Evolutionary conservation across 2,797 vertebrate genomes (phyloP).

Genomic region (Bradypodion ventrale): DNA sequence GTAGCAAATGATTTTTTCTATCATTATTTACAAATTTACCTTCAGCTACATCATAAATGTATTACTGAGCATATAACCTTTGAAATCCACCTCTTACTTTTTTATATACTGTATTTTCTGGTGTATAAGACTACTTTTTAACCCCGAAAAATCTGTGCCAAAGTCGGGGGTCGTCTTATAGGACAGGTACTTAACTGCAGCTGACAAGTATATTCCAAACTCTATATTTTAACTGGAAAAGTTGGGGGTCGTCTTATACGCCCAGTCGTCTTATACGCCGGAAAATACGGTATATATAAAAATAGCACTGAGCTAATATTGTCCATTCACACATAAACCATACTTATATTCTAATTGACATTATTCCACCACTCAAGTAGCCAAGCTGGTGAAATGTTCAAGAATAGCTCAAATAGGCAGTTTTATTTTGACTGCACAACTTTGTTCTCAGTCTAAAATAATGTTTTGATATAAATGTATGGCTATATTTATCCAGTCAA

Average conservation of each 20-base stretch:
- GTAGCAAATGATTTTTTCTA: neutral
- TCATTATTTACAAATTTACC: neutral
- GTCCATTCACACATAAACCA: slow-evolving; percentile 33
- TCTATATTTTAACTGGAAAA: too few species aligned
- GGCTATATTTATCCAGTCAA: neutral
- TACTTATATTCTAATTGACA: slow-evolving; percentile 30
- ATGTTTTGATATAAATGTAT: neutral
- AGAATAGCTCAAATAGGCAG: slow-evolving; percentile 14
- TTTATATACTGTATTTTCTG: too few species aligned
- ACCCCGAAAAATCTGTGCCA: too few species aligned
- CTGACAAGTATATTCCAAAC: too few species aligned
- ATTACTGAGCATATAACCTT: slow-evolving; percentile 23
- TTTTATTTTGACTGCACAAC: slow-evolving; percentile 11
- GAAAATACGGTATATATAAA: too few species aligned
- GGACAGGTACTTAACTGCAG: too few species aligned
- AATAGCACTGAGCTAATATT: slow-evolving; percentile 20
- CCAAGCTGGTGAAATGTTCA: slow-evolving; percentile 5
- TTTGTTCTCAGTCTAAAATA: neutral
- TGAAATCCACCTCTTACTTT: slow-evolving; percentile 15
- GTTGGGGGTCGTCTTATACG: too few species aligned
- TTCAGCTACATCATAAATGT: neutral
- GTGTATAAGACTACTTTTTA: too few species aligned
- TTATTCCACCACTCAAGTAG: slow-evolving; percentile 24
- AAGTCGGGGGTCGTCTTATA: too few species aligned
- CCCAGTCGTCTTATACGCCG: too few species aligned